These are phyloP conservation scores for Dendrophyllia cribrosa DNA, from an alignment of 64 coral and sea anemone species.

Conservation along the genomic window DNA sequence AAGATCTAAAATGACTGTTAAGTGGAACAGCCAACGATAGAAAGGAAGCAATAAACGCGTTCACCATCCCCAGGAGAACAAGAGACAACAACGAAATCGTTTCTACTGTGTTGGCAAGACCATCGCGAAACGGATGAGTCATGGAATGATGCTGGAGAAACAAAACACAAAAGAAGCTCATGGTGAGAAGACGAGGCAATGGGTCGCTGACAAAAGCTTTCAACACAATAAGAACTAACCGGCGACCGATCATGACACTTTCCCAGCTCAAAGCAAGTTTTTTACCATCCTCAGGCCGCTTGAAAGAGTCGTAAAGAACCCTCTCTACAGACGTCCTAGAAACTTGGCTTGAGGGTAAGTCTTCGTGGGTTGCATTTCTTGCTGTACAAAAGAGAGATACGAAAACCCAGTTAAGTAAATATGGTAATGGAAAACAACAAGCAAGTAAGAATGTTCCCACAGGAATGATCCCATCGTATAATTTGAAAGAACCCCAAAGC, in stretches of 20 bases:
- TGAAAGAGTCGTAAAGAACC: conserved; percentile 76
- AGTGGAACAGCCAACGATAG: conserved; percentile 48
- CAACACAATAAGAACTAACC: conserved; percentile 69
- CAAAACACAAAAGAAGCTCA: conserved; percentile 66
- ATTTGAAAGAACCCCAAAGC: conserved; percentile 61
- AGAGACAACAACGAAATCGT: conserved; percentile 72
- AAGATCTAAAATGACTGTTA: background rate
- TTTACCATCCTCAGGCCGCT: conserved; percentile 10
- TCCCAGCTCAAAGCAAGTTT: conserved; percentile 80
- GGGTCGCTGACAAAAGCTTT: conserved; percentile 66
- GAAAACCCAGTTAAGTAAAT: conserved; percentile 34
- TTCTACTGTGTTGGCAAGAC: conserved; percentile 61
- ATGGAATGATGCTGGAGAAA: conserved; percentile 76
- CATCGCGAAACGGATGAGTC: conserved; percentile 64
- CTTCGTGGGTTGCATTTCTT: background rate
- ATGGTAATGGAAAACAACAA: conserved; percentile 69
- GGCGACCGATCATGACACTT: conserved; percentile 80
- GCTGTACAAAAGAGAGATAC: background rate
- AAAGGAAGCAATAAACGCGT: conserved; percentile 52
- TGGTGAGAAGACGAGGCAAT: conserved; percentile 23
- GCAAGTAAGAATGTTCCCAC: conserved; percentile 45
- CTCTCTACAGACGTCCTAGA: background rate
- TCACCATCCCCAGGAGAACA: conserved; percentile 57
- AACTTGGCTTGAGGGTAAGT: background rate
- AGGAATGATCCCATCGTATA: conserved; percentile 61